Evolutionary conservation across 2,888 invertebrate species (phyloP), one percentile per base, ranked within the genome.

Genomic region (Melanophora roralis): DNA sequence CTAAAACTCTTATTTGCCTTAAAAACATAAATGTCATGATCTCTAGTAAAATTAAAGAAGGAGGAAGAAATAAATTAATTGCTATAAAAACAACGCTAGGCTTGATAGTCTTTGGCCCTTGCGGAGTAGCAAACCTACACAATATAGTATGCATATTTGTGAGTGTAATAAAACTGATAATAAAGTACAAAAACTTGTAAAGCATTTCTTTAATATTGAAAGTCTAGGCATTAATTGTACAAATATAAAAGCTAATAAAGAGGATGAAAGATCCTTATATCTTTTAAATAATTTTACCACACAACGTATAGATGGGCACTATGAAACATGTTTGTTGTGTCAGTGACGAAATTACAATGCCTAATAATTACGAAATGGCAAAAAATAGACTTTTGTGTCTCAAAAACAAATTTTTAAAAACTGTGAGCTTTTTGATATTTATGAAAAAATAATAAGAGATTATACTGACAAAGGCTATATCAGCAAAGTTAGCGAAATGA

Each of bases 381-480:
- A 43, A 51, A 34, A 43, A 11, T 32, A 43, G 51, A 40, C 53
- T 67, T 40, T 53, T 67, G 9, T 53, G 69, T 14, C 36, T 62
- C 0, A 68, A 68, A 60, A 43, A 6, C 57, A 59, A 47, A 1
- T 62, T 9, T 12, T 5, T 9, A 65, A 49, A 57, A 72, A 65
- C 40, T 32, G 23, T 34, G 43, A 69, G 0, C 60, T 75, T 34
- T 38, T 27, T 19, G 19, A 40, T 12, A 19, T 60, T 6, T 78
- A 59, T 57, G 12, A 11, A n/a, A 38, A 60, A 68, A 69, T 32
- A 57, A 27, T 83, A 16, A 21, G 71, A 47, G 59, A 82, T 11
- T 83, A 81, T 36, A 4, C 78, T 5, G 32, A 68, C 12, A 82
- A 83, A 53, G 78, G 79, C 12, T 85, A 84, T 59, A 80, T 82